phyloP scores from a whole-genome alignment of 2,797 vertebrate genomes.

The Petrocephalus schoutedeni region DNA sequence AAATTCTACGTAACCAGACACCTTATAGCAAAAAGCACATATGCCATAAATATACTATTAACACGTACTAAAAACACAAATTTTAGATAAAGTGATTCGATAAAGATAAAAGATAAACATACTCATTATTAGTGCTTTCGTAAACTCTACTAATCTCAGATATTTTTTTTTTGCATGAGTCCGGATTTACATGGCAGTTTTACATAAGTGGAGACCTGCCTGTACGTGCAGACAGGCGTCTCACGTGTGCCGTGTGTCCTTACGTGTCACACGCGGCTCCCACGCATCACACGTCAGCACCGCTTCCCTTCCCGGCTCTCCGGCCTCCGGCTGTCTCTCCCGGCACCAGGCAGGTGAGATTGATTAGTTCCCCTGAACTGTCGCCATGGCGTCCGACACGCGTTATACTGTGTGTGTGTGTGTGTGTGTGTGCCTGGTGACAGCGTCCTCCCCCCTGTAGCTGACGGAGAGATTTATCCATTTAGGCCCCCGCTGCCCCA shows the following conservation, averaged over 20 bases:
- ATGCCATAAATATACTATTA: background rate
- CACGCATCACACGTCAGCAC: slow-evolving; percentile 34
- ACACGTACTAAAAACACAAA: background rate
- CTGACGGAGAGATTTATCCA: slow-evolving; percentile 52
- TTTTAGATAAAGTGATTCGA: background rate
- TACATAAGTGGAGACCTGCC: background rate
- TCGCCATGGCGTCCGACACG: slow-evolving; percentile 28
- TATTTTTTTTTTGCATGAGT: background rate
- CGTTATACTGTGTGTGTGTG: slow-evolving; percentile 1
- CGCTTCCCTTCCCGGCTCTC: slow-evolving; percentile 43
- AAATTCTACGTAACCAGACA: background rate
- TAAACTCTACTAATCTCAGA: background rate
- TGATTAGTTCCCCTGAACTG: slow-evolving; percentile 57
- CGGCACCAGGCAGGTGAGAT: slow-evolving; percentile 43
- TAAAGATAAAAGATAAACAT: background rate
- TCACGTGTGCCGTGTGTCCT: background rate
- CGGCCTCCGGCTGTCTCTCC: slow-evolving; percentile 27
- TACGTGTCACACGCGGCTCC: slow-evolving; percentile 9
- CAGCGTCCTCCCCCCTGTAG: slow-evolving; percentile 44
- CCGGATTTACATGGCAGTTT: background rate
- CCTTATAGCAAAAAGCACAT: background rate
- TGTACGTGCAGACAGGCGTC: background rate
- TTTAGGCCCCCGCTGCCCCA: slow-evolving; percentile 39
- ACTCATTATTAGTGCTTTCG: background rate
- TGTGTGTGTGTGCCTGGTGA: background rate